A percentile compares a stretch with the other conserved stretches of the same genome.
Evolutionary conservation across 2,888 invertebrate genomes (phyloP).

Genomic region (Thysanoteuthis rhombus): DNA sequence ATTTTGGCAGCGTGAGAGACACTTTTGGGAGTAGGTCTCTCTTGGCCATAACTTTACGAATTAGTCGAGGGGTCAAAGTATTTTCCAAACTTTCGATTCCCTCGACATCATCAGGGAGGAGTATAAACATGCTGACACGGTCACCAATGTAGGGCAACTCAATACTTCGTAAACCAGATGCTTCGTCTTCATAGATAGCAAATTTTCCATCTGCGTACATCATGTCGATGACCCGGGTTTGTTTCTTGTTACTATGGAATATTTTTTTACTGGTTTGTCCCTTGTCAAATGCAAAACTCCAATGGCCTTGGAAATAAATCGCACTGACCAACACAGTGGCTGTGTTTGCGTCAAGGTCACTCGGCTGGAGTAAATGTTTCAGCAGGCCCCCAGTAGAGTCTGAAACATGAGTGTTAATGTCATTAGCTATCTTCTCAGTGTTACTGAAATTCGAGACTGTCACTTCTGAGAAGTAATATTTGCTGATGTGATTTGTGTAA

Average conservation of each 20-base stretch:
- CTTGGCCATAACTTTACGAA: neutral
- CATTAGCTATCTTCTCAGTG: neutral
- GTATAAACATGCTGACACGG: neutral
- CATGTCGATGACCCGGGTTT: neutral
- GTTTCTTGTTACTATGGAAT: neutral
- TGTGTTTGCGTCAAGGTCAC: neutral
- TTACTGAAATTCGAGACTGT: neutral
- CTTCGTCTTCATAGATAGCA: neutral
- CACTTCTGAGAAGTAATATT: neutral
- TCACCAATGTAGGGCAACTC: neutral
- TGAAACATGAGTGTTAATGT: neutral
- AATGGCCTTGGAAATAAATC: conserved; percentile 13
- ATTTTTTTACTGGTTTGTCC: neutral
- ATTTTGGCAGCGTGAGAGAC: neutral
- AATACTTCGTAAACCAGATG: neutral
- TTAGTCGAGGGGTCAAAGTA: neutral
- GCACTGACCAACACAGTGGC: neutral
- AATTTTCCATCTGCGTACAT: neutral
- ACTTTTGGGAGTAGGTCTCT: neutral
- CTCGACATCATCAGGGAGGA: conserved; percentile 22
- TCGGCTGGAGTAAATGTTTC: neutral
- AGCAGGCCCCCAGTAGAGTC: neutral
- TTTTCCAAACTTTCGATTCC: conserved; percentile 15
- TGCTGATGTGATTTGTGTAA: neutral
- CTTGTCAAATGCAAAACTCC: neutral